Conservation (phyloP, 2,113 vertebrate species). For the Papio anubis region DNA sequence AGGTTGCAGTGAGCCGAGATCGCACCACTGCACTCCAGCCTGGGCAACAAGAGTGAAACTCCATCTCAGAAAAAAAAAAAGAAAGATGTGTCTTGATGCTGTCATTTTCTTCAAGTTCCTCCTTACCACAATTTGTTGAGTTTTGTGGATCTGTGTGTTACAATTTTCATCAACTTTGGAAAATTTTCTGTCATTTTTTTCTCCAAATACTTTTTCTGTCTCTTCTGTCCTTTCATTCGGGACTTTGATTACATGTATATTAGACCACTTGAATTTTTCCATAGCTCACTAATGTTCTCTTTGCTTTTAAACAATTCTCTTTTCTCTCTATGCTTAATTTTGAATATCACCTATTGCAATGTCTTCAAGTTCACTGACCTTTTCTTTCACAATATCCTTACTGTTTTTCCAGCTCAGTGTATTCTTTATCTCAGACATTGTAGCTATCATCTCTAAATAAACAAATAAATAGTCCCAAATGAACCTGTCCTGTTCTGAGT, state of each 20-base stretch:
- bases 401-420: neutral
- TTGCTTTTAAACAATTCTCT: neutral
- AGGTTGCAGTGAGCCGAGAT: no score
- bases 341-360: no score
- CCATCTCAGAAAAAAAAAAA: no score
- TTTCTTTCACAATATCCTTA: neutral
- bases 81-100: neutral
- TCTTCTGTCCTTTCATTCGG: neutral
- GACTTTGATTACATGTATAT: neutral
- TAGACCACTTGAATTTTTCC: neutral
- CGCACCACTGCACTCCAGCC: no score
- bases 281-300: neutral
- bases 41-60: no score
- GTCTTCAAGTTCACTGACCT: neutral
- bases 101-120: neutral
- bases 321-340: neutral
- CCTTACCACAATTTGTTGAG: neutral
- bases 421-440: neutral
- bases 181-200: neutral
- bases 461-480: no score
- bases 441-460: neutral
- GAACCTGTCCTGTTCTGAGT: no score
- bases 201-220: neutral
- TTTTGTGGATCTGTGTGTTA: neutral
- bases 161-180: neutral